Evolutionary conservation across 2,888 invertebrate species (phyloP), one percentile per base, ranked within the genome.

Genomic region (Noctuana brunneofusca): DNA sequence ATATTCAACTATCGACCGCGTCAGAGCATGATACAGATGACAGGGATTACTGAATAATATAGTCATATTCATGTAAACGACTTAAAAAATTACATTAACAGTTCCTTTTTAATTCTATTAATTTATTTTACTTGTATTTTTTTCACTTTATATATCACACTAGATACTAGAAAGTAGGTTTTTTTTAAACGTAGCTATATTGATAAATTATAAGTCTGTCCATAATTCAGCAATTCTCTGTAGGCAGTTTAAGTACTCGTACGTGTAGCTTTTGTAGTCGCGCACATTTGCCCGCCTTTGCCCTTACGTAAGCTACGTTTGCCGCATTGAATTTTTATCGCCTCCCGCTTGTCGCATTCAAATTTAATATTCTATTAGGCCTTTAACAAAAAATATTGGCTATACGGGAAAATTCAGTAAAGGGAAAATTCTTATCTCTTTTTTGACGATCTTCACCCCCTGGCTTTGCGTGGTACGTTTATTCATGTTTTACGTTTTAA

Each of bases 261-360:
- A 53, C 52, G 58, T 59, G 53, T 43, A 59, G 53, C 59, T 60
- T 54, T 60, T 57, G 63, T 55, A 54, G 57, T 48, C 46, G 64
- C 58, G 14, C 43, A 35, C 52, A 16, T 62, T 65, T 8, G 1
- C 43, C 18, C 68, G 71, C 68, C 69, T 69, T 30, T 3, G 12
- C 73, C 71, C 74, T 85, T 84, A 84, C 79, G 78, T 81, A 83
- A 84, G 78, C 69, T 73, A 59, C 67, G 38, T 55, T 66, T 69
- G 70, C 69, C 77, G 79, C 78, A 80, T 81, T 80, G 81, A 82
- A 81, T 80, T 84, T 83, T 81, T 77, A 83, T 81, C 72, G 72
- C 66, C 68, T 66, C 68, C 70, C 68, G 65, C 64, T 68, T 71
- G 69, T 66, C 76, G 74, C 74, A 79, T 78, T 74, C 72, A 74